Conservation (phyloP, 1,140 invertebrate genomes). For the Leguminivora glycinivorella region DNA sequence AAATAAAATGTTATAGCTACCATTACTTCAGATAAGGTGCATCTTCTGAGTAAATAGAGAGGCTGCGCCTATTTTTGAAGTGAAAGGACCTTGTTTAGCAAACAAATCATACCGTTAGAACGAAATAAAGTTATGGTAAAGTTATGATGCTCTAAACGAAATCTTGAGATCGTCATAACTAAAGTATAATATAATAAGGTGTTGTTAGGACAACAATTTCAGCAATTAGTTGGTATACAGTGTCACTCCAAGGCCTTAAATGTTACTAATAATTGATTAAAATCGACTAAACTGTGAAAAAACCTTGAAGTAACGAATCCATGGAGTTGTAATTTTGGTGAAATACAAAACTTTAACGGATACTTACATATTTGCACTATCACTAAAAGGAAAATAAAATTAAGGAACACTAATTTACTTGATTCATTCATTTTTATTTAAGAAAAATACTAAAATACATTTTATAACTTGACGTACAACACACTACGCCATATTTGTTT, state of each 20-base stretch:
- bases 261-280: conserved; percentile 10
- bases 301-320: conserved; percentile 20
- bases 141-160: neutral
- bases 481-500: conserved; percentile 69
- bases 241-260: conserved; percentile 20
- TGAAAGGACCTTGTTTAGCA: conserved; percentile 8
- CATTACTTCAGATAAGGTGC: neutral
- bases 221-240: neutral
- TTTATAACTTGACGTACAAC: conserved; percentile 62
- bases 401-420: conserved; percentile 49
- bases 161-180: neutral
- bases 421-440: conserved; percentile 71
- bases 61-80: neutral
- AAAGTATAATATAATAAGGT: neutral
- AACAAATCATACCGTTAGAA: conserved; percentile 2
- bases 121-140: neutral
- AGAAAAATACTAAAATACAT: conserved; percentile 48
- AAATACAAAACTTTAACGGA: conserved; percentile 3
- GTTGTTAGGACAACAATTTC: neutral
- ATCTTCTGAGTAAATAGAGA: neutral
- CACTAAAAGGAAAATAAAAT: conserved; percentile 46
- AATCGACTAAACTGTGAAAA: conserved; percentile 15
- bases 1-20: neutral
- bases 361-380: conserved; percentile 56
- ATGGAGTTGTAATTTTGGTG: neutral